Conservation (phyloP, 2,888 invertebrate genomes). For the Formica aserva region DNA sequence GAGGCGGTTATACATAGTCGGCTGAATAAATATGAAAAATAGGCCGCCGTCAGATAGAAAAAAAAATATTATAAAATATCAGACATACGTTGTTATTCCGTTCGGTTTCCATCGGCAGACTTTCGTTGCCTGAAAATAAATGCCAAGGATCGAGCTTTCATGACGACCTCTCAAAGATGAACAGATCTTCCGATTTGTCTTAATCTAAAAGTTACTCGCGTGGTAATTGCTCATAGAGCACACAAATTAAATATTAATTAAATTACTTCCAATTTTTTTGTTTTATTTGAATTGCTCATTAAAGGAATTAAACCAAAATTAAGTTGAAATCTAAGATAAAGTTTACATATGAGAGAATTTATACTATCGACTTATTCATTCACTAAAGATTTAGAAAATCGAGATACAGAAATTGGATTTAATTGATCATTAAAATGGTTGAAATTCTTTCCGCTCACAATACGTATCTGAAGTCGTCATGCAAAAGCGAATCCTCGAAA, state of each 20-base stretch:
- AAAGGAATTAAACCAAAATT: constrained; percentile 7
- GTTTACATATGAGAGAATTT: neutral
- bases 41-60: constrained; percentile 12
- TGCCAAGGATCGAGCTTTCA: constrained; percentile 14
- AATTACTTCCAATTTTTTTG: neutral
- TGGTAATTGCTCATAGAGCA: neutral
- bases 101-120: constrained; percentile 72
- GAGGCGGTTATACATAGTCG: constrained; percentile 49
- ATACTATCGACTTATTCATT: constrained; percentile 12
- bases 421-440: neutral
- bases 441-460: neutral
- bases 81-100: constrained; percentile 58
- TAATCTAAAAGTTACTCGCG: neutral
- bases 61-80: constrained; percentile 19
- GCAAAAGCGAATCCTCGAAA: constrained; percentile 43
- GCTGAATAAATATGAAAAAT: constrained; percentile 28
- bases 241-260: neutral
- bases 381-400: neutral
- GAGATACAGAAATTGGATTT: neutral
- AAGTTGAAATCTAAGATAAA: neutral
- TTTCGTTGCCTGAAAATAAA: constrained; percentile 55
- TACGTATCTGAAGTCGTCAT: constrained; percentile 5
- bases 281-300: neutral
- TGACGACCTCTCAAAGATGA: constrained; percentile 5
- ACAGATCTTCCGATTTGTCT: neutral